Evolutionary conservation across 2,888 invertebrate species (phyloP), one percentile per base, ranked within the genome.

Genomic region (Clivina fossor): DNA sequence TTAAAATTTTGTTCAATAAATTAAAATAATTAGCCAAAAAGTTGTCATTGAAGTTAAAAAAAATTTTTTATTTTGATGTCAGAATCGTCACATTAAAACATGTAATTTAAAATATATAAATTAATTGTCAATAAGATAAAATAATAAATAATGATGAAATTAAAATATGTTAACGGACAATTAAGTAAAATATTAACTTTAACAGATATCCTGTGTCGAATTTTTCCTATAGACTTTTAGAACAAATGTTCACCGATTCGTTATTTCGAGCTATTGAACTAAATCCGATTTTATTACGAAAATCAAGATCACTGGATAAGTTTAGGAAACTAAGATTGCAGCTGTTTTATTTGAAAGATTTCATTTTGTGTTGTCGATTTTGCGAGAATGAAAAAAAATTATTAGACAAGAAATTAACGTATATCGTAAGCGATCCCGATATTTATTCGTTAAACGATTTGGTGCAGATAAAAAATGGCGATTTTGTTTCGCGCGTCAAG

Each of bases 161-260:
- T n/a, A n/a, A n/a, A n/a, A n/a, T n/a, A n/a, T n/a, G n/a, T n/a
- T n/a, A n/a, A n/a, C n/a, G n/a, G n/a, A n/a, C n/a, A n/a, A n/a
- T n/a, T n/a, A n/a, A n/a, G n/a, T n/a, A n/a, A n/a, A n/a, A n/a
- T n/a, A 32, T 32, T 37, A 55, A 41, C 11, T 30, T 50, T 28
- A 46, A 33, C 54, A 86, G 85, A 67, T 89, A 86, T 74, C 81
- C 84, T n/a, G 91, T 93, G 8, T 89, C 90, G 8, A 86, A 86
- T 64, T 90, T 90, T 72, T 86, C 91, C 0, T 84, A 82, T 65
- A 81, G 86, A 60, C 74, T 92, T 33, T 72, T 93, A 60, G 85
- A 86, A 63, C 84, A 86, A 71, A 88, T 92, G 80, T 80, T 80
- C 66, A 75, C 76, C 7, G 90, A 91, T 73, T 90, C 91, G 0